Evolutionary conservation across 1,140 invertebrate genomes (phyloP), one percentile per base, ranked within the genome.

Genomic region (Pogonomyrmex californicus): DNA sequence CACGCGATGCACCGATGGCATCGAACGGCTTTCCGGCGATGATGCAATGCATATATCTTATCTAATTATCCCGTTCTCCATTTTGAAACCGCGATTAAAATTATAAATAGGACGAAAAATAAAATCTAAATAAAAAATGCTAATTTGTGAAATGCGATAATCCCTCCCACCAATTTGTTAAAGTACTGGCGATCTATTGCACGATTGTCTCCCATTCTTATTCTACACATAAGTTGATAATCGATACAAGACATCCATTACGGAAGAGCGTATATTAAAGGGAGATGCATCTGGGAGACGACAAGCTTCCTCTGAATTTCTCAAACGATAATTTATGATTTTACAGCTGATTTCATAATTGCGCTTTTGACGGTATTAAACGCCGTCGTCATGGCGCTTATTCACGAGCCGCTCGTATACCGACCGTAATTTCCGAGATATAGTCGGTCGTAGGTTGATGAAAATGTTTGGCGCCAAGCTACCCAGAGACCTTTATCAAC

Each of bases 1-100:
- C 68, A 83, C 79, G 79, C 54, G 66, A 49, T 41, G 66, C 78
- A 58, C n/a, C 38, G 79, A 79, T 44, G 47, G 36, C 62, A 30
- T 12, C 56, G 68, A n/a, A 33, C 63, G n/a, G 4, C 6, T 54
- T 83, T 41, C 41, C 17, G 33, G 5, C 6, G 4, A 60, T 83
- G n/a, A 60, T 33, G 30, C 66, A 60, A 82, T 0, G 17, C 54
- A 14, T 33, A 14, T 33, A 58, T 17, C 38, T 47, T 36, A 44
- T 23, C 65, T 71, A 36, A 49, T 60, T 5, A 14, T 73, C 38
- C 17, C 6, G 4, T 4, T 41, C 36, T 23, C 5, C 10, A 3
- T 33, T 10, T 0, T 14, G 62, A 56, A 17, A 54, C 17, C 7
- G 23, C 2, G 17, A 56, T 47, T 2, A 23, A 75, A 58, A n/a